Evolutionary conservation across 2,113 vertebrate species (phyloP).

Genomic region (Tychaedon coryphoeus): DNA sequence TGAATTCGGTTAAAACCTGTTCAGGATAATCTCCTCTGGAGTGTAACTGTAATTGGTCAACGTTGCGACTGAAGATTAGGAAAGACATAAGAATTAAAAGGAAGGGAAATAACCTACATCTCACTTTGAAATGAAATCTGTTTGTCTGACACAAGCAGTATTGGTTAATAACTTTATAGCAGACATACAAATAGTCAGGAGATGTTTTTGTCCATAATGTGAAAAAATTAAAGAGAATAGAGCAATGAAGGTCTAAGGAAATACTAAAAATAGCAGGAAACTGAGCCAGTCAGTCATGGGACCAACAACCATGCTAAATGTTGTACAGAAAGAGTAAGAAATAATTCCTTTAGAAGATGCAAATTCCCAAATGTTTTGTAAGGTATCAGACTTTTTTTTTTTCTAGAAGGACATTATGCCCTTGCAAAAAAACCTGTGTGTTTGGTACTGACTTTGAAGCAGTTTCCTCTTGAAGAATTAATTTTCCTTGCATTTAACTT

Average conservation of each 20-base stretch:
- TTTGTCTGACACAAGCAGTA: not conserved
- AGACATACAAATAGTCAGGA: not conserved
- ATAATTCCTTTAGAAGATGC: not conserved
- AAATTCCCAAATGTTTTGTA: not conserved
- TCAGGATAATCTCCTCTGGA: not conserved
- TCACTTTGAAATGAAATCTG: not conserved
- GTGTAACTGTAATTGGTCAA: not conserved
- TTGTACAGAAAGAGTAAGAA: not conserved
- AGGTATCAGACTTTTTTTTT: not conserved
- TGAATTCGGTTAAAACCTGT: slow-evolving; percentile 23
- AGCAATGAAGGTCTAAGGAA: not conserved
- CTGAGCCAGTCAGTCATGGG: not conserved
- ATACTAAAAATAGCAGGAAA: not conserved
- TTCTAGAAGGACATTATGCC: not conserved
- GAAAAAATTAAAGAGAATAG: not conserved
- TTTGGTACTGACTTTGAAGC: not conserved
- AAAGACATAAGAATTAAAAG: not conserved
- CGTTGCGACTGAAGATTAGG: not conserved
- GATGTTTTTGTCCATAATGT: not conserved
- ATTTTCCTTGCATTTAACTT: not conserved
- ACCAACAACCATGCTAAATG: not conserved
- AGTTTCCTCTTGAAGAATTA: not conserved
- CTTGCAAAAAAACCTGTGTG: not conserved
- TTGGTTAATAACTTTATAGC: not conserved
- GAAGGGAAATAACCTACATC: not conserved